phyloP scores from a whole-genome alignment of 1,140 invertebrate species.

The Drosophila nannoptera region DNA sequence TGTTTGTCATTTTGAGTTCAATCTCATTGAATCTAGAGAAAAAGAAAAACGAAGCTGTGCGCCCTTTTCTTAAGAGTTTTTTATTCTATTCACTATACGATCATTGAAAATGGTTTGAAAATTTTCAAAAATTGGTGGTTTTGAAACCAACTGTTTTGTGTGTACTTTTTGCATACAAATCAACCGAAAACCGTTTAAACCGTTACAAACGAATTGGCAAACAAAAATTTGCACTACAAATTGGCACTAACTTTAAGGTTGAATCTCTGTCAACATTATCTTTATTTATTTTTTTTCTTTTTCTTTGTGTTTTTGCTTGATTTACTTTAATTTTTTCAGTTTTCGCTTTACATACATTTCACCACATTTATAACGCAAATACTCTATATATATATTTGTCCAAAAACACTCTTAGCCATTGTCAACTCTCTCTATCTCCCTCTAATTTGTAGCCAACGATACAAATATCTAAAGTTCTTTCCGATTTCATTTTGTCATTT shows the following conservation, averaged over 20 bases:
- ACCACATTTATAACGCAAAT: constrained; percentile 70
- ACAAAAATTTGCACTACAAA: constrained; percentile 77
- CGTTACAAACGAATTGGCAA: constrained; percentile 41
- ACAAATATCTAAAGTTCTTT: constrained; percentile 36
- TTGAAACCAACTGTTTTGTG: constrained; percentile 66
- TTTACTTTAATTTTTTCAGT: not conserved
- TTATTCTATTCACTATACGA: constrained; percentile 14
- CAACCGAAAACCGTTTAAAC: constrained; percentile 45
- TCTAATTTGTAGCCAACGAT: constrained; percentile 10
- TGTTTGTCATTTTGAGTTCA: constrained; percentile 4
- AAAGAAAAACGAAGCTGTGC: constrained; percentile 24
- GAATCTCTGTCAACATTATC: constrained; percentile 1
- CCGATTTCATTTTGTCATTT: constrained; percentile 43
- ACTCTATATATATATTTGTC: constrained; percentile 67
- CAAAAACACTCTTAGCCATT: constrained; percentile 67
- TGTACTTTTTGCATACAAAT: constrained; percentile 48
- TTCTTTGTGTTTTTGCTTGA: constrained; percentile 6
- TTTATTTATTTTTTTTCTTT: not conserved
- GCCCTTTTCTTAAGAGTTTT: constrained; percentile 26
- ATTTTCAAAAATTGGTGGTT: constrained; percentile 75
- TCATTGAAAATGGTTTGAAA: constrained; percentile 43
- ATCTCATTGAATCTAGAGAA: not conserved
- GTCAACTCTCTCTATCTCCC: constrained; percentile 11
- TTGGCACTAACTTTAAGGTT: constrained; percentile 69
- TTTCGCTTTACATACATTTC: constrained; percentile 11